Conservation (phyloP, 2,797 vertebrate species). For the Pseudopleuronectes americanus region DNA sequence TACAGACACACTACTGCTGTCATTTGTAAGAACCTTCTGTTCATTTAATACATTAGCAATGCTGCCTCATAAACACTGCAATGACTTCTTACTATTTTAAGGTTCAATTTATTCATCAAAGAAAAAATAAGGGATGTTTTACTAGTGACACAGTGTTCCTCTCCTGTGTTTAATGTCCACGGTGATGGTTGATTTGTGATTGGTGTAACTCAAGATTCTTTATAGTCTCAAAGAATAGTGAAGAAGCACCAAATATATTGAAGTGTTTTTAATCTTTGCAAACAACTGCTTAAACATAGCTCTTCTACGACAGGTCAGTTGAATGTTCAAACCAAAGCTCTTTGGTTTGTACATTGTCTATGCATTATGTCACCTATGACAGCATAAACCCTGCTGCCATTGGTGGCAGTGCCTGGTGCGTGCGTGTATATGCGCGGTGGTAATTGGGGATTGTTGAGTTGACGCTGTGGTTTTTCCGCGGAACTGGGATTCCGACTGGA, state of each 20-base stretch:
- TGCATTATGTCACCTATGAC: conserved; percentile 22
- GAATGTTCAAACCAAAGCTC: conserved; percentile 11
- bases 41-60: too few relatives aligned
- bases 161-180: not conserved
- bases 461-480: conserved; percentile 71
- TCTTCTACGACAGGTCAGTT: conserved; percentile 11
- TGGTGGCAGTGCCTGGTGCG: not conserved
- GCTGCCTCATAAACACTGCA: too few relatives aligned
- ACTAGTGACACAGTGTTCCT: not conserved
- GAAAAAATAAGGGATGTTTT: too few relatives aligned
- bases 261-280: not conserved
- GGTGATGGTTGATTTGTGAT: not conserved
- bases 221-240: not conserved
- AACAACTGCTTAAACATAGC: not conserved
- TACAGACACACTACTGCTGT: too few relatives aligned
- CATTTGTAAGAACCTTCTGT: too few relatives aligned
- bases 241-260: not conserved
- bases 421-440: conserved; percentile 1
- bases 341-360: not conserved
- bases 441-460: conserved; percentile 66
- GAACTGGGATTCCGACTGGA: conserved; percentile 73
- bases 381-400: conserved; percentile 27
- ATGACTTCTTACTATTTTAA: too few relatives aligned
- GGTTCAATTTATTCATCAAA: too few relatives aligned
- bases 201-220: not conserved